Evolutionary conservation across 2,888 invertebrate species (phyloP).

Genomic region (Platypus cylindrus): DNA sequence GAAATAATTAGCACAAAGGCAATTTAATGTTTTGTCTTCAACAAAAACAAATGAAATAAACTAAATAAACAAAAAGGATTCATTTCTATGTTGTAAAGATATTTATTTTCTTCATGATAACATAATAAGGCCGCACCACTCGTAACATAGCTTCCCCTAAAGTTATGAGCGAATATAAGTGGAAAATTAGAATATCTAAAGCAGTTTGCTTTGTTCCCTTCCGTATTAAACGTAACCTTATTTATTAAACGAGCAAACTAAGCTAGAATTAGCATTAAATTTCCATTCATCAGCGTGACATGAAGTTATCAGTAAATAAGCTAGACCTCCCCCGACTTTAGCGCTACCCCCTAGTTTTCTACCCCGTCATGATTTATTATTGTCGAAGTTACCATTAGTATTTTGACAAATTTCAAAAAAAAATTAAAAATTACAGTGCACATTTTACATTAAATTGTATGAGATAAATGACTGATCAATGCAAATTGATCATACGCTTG

Average conservation of each 20-base stretch:
- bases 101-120: constrained; percentile 16
- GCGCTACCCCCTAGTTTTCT: constrained; percentile 17
- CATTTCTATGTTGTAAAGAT: constrained; percentile 14
- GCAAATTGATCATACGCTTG: too few relatives aligned
- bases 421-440: too few relatives aligned
- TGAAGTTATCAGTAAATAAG: constrained; percentile 36
- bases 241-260: constrained; percentile 34
- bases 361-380: constrained; percentile 14
- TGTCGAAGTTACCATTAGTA: constrained; percentile 8
- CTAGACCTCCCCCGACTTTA: constrained; percentile 26
- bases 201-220: constrained; percentile 28
- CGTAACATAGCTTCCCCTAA: constrained; percentile 20
- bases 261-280: constrained; percentile 34
- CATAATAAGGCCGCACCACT: constrained; percentile 16
- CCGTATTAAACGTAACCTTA: constrained; percentile 31
- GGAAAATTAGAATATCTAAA: constrained; percentile 31
- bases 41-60: too few relatives aligned
- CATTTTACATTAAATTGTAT: too few relatives aligned
- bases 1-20: too few relatives aligned
- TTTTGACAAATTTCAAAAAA: constrained; percentile 7
- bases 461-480: too few relatives aligned
- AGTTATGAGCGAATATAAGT: constrained; percentile 29
- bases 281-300: constrained; percentile 36
- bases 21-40: too few relatives aligned
- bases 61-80: constrained; percentile 15